These are phyloP conservation scores for Protonibea diacanthus DNA, from an alignment of 2,797 vertebrate species.

Conservation along the genomic window DNA sequence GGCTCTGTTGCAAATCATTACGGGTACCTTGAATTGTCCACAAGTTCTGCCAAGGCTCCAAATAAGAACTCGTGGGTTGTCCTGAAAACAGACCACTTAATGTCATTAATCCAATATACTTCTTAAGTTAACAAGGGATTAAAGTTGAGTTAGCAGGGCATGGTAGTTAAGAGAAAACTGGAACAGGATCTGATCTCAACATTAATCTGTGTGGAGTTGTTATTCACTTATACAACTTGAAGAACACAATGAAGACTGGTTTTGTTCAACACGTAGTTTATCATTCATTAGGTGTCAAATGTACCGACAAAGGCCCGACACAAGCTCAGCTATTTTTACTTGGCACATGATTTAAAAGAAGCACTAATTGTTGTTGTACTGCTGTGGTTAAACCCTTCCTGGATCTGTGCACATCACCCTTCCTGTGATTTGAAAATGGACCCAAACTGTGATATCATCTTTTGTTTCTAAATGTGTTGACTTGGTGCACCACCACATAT, in stretches of 20 bases:
- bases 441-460: not conserved
- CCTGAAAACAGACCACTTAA: constrained; percentile 83
- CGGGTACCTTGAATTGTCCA: constrained; percentile 97
- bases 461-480: constrained; percentile 4
- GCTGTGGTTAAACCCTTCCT: not conserved
- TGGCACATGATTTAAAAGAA: not conserved
- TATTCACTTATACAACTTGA: constrained; percentile 12
- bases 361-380: not conserved
- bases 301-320: not conserved
- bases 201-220: not conserved
- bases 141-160: not conserved
- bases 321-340: not conserved
- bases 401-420: not conserved
- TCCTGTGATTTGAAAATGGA: constrained; percentile 22
- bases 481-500: not conserved
- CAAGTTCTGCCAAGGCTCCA: constrained; percentile 97
- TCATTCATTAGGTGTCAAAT: not conserved
- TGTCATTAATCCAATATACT: constrained; percentile 11
- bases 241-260: not conserved
- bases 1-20: not conserved
- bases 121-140: not conserved
- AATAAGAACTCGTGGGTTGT: constrained; percentile 99
- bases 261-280: too few species aligned
- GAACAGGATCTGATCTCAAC: not conserved
- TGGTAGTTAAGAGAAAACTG: not conserved